Conservation (phyloP, 2,113 vertebrate species). For the Pitta sordida region DNA sequence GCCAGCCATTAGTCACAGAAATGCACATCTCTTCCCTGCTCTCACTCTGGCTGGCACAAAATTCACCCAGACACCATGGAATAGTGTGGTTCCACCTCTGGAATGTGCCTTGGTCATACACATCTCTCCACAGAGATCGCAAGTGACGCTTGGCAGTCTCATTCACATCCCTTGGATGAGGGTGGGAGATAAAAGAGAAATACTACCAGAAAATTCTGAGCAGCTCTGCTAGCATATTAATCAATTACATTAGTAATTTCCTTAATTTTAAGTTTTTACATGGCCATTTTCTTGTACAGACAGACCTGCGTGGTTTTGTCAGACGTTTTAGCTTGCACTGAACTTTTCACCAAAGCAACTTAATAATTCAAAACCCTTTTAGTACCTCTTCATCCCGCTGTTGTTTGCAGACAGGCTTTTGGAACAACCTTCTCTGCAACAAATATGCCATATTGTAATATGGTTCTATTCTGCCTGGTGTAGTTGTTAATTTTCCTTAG, state of each 20-base stretch:
- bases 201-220: not conserved
- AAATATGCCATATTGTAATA: rapidly evolving
- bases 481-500: not conserved
- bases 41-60: not conserved
- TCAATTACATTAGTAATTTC: rapidly evolving
- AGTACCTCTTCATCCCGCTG: not conserved
- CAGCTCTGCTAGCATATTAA: not conserved
- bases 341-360: not conserved
- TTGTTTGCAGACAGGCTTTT: not conserved
- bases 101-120: not conserved
- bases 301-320: not conserved
- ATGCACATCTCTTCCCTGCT: not conserved
- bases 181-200: not conserved
- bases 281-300: not conserved
- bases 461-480: not conserved
- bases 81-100: not conserved
- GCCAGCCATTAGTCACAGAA: not conserved
- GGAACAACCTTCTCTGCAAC: not conserved
- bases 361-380: not conserved
- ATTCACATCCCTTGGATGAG: not conserved
- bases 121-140: not conserved
- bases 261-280: not conserved
- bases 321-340: not conserved
- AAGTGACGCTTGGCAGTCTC: not conserved
- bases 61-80: not conserved